Base-by-base conservation (phyloP, 2,888 invertebrate species). In the Pyrrhia umbra region DNA sequence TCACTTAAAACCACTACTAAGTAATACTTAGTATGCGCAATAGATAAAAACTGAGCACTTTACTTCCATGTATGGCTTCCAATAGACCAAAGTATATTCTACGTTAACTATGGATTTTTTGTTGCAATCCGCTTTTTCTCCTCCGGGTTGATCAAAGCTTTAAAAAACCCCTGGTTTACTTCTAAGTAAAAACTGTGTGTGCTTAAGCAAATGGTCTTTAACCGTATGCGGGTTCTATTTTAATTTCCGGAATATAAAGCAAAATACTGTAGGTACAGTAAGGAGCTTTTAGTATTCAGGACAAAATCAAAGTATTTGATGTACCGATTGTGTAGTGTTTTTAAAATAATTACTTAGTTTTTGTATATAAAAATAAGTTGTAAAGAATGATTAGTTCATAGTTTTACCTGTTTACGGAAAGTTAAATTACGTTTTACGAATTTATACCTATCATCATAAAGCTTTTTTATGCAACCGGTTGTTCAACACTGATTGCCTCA, bases 31-130 rank as follows among this genome's bases (percentile, higher is more conserved):
- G 0, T 49, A 49, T 49, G 43, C 68, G 49, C 13, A n/a, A 25
- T 34, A 49, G 23, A 21, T 15, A 70, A 73, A 73, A 69, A 69
- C 18, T 18, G 9, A 46, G 37, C 0, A 18, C 13, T 52, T 39
- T 39, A 37, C 20, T 67, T 58, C 39, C 37, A 55, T 23, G 43
- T 59, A 47, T 23, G 27, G 50, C 6, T 46, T 25, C 21, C 34
- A 34, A 63, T 63, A 71, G 58, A 56, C 56, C 18, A 56, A 20
- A 52, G 27, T 46, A 64, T n/a, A 1, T 8, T 46, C 52, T 23
- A 6, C 20, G 49, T 42, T 50, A 18, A 49, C 23, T 25, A 37
- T 9, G 6, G 18, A 21, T 70, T 27, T 70, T 74, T 70, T 67
- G 15, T 50, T 9, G 21, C 5, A 18, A 1, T 42, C 1, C 15